Conservation (phyloP, 2,113 vertebrate species). For the Macaca nemestrina region DNA sequence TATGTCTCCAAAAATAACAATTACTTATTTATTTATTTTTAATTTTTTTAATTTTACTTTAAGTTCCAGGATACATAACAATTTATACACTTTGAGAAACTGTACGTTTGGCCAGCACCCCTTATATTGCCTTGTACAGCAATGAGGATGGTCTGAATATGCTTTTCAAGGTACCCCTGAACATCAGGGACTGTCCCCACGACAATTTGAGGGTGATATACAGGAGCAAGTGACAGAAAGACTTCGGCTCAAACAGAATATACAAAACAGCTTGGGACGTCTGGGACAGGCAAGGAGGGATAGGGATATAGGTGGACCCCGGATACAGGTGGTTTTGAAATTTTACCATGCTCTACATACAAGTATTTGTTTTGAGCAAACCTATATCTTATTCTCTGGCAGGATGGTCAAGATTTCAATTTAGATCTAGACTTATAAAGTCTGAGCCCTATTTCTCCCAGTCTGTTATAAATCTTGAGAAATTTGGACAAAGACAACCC, state of each 20-base stretch:
- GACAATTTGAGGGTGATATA: background rate
- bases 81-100: background rate
- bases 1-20: background rate
- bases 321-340: background rate
- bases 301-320: no score
- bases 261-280: background rate
- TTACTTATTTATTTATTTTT: background rate
- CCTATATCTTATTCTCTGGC: background rate
- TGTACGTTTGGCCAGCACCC: background rate
- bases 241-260: background rate
- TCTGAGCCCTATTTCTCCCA: background rate
- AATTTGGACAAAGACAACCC: background rate
- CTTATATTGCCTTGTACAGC: background rate
- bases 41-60: no score
- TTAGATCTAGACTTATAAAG: background rate
- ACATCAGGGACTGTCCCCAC: background rate
- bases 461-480: background rate
- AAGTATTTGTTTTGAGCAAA: background rate
- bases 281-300: background rate
- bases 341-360: background rate
- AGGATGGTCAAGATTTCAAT: background rate
- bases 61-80: background rate
- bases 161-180: background rate
- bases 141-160: background rate
- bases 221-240: background rate